phyloP scores from a whole-genome alignment of 2,888 invertebrate species.

The Drosophila infuscata region DNA sequence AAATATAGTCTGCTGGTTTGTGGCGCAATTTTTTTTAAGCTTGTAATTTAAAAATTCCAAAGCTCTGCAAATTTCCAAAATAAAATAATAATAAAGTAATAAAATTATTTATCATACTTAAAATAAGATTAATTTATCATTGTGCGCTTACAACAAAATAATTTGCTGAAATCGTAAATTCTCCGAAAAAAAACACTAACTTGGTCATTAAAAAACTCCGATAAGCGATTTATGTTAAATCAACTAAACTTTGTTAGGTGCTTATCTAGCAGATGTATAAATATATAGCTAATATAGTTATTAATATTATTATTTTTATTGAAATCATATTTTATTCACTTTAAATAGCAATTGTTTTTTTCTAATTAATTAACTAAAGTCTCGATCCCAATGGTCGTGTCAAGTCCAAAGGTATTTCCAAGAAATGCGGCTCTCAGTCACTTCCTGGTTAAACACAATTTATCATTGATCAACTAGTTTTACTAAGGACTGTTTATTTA shows the following conservation, averaged over 20 bases:
- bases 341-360: neutral
- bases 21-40: neutral
- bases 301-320: neutral
- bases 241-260: neutral
- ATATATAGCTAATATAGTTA: neutral
- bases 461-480: slow-evolving; percentile 33
- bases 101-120: too few species aligned
- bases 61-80: neutral
- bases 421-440: neutral
- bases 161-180: neutral
- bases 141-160: neutral
- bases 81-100: too few species aligned
- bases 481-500: slow-evolving; percentile 2
- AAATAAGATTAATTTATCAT: neutral
- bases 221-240: neutral
- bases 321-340: neutral
- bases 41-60: neutral
- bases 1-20: neutral
- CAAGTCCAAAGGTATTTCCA: slow-evolving; percentile 1
- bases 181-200: neutral
- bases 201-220: neutral
- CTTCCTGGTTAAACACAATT: slow-evolving; percentile 27
- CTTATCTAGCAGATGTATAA: neutral
- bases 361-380: neutral
- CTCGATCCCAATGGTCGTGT: slow-evolving; percentile 7